Base-by-base conservation (phyloP, 2,888 invertebrate species). In the Azorinus chamasolen region DNA sequence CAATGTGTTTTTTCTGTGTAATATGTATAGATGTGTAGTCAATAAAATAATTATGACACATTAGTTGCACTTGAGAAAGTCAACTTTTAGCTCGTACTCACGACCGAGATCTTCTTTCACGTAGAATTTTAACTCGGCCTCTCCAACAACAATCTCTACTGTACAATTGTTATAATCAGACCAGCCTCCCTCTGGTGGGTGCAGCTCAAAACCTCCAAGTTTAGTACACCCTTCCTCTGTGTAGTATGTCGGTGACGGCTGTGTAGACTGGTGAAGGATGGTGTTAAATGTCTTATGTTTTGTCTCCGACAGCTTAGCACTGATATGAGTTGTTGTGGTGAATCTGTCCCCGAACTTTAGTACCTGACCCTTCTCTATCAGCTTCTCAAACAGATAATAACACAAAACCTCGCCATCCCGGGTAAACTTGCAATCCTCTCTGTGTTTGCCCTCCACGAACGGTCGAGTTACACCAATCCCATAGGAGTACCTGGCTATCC, bases 401-500 rank as follows among this genome's bases (percentile, higher is more conserved):
- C 69, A 69, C 14, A 51, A 54, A 12, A 61, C 45, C 12, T 50
- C 69, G 22, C 51, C 69, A 46, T 69, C 69, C 18, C 58, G 32
- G 41, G 32, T 54, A 58, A 58, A 58, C 10, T 53, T 69, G 24
- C 61, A 58, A 2, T 53, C 61, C 16, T 27, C 53, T 6, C 50
- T 45, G 20, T 69, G 69, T 12, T n/a, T 43, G 6, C 46, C 41
- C 5, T 16, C 37, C 14, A 54, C 53, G 18, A 69, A 69, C 22
- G 37, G 53, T 39, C 61, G 61, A 8, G 51, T 53, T 20, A 58
- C 58, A 25, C 54, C 61, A 20, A 69, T 41, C 1, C 69, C 69
- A 25, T 69, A 69, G 10, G 69, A 61, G 24, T 61, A 61, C 16
- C 61, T 48, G 18, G 57, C 55, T n/a, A 68, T 68, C 20, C 68